These are phyloP conservation scores for Eubasilissa splendida DNA, from an alignment of 2,888 invertebrate species.

Conservation along the genomic window DNA sequence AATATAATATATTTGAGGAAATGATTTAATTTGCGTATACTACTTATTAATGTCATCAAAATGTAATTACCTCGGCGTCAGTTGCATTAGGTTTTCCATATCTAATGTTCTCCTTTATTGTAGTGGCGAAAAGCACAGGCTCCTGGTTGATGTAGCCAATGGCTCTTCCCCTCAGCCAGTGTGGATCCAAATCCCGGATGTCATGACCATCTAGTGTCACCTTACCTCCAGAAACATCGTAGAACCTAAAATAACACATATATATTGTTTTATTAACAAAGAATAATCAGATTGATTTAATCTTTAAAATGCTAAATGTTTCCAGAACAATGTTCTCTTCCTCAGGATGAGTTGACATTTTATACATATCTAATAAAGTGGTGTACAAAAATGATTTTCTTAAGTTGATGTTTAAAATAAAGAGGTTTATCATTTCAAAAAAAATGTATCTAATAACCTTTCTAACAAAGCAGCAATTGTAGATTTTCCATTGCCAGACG, in stretches of 20 bases:
- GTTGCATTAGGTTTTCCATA: constrained; percentile 85
- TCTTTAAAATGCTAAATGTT: too few species aligned
- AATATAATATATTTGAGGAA: too few species aligned
- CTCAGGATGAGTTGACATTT: too few species aligned
- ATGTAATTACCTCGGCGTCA: constrained; percentile 75
- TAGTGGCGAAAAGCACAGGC: constrained; percentile 93
- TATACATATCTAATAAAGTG: too few species aligned
- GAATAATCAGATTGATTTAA: too few species aligned
- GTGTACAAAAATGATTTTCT: too few species aligned
- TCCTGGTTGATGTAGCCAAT: constrained; percentile 95
- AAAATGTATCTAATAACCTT: too few species aligned
- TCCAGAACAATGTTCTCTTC: too few species aligned
- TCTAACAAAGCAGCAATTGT: constrained; percentile 92
- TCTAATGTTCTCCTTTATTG: constrained; percentile 93
- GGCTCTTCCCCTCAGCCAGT: constrained; percentile 88
- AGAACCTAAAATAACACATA: constrained; percentile 75
- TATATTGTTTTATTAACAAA: constrained; percentile 1
- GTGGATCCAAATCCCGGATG: constrained; percentile 80
- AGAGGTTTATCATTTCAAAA: neutral
- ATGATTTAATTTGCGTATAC: too few species aligned
- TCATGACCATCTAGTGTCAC: constrained; percentile 85
- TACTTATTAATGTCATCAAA: too few species aligned
- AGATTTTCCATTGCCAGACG: constrained; percentile 96
- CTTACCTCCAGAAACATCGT: constrained; percentile 82
- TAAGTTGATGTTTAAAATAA: neutral